Evolutionary conservation across 2,113 vertebrate genomes (phyloP), one percentile per base, ranked within the genome.

Genomic region (Heteronetta atricapilla): DNA sequence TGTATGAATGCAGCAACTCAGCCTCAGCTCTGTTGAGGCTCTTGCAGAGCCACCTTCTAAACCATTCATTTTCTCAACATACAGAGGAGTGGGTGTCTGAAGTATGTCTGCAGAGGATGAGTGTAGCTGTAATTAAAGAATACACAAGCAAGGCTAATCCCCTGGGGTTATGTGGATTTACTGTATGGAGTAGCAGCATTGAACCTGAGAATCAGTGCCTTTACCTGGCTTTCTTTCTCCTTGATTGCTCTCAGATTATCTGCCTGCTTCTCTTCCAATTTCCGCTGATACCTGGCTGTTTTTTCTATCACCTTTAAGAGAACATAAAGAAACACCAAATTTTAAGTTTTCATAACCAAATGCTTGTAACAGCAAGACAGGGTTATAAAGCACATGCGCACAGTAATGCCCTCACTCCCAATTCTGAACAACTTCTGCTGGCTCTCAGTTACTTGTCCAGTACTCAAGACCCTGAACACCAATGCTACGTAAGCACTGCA

Each of bases 211-310:
- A 28, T 4, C 42, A 44, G 4, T 42, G 62, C 90, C 19, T 50
- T 94, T 97, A 99, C 99, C 99, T 99, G 98, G 81, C 98, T 98
- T 91, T 98, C 98, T 62, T 98, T 94, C 40, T 96, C 97, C 96
- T 97, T 98, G 97, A 99, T 98, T 75, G 98, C 96, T n/a, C 98
- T 98, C 87, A 99, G 96, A 36, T 98, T 99, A 9, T 97, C 98
- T 4, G 97, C 97, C 90, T 99, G 99, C 95, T 98, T 99, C 97
- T 98, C 98, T 91, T 98, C 98, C 93, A 99, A 98, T 79, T 96
- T 98, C 91, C 98, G 97, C 96, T 99, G 98, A 22, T 97, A 98
- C 26, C 94, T 96, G 62, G 87, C 96, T 90, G 94, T 89, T 79
- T 92, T 97, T 73, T 98, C 98, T 46, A 96, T 97, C 94, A 98